phyloP scores from a whole-genome alignment of 2,888 invertebrate genomes.

The Aleiodes alternator region DNA sequence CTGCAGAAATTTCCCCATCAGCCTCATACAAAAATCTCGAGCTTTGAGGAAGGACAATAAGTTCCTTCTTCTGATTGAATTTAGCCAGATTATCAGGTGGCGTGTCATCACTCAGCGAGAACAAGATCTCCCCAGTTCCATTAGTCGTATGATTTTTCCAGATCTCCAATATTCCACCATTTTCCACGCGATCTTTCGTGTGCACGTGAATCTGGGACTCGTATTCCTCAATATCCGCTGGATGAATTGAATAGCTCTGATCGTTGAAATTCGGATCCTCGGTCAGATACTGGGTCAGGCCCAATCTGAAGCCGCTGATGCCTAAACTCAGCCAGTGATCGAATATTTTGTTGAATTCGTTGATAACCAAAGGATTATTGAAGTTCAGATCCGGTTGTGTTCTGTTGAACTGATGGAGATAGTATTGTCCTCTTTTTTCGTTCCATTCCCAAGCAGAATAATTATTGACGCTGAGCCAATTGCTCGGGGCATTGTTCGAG shows the following conservation, averaged over 20 bases:
- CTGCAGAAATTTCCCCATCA: conserved; percentile 59
- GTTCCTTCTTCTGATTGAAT: conserved; percentile 62
- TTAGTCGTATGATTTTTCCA: conserved; percentile 82
- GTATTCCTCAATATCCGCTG: conserved; percentile 76
- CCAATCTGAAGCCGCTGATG: conserved; percentile 87
- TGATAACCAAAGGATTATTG: conserved; percentile 81
- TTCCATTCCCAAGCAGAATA: conserved; percentile 85
- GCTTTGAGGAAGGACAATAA: conserved; percentile 69
- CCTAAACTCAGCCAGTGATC: conserved; percentile 85
- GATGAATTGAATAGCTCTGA: conserved; percentile 73
- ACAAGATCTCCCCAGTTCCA: conserved; percentile 75
- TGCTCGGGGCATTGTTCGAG: conserved; percentile 79
- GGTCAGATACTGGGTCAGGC: conserved; percentile 81
- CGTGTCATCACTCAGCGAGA: conserved; percentile 67
- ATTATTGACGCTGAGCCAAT: conserved; percentile 81
- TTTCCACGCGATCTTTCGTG: conserved; percentile 80
- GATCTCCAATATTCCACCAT: conserved; percentile 79
- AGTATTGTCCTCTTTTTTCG: conserved; percentile 81
- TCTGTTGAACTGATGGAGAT: conserved; percentile 85
- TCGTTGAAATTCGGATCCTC: conserved; percentile 78
- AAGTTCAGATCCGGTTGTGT: conserved; percentile 89
- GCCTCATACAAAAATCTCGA: conserved; percentile 64
- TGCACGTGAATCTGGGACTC: conserved; percentile 81
- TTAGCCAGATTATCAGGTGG: conserved; percentile 63
- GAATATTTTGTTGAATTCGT: conserved; percentile 82